phyloP scores from a whole-genome alignment of 2,113 vertebrate species.

The Pluvialis apricaria region DNA sequence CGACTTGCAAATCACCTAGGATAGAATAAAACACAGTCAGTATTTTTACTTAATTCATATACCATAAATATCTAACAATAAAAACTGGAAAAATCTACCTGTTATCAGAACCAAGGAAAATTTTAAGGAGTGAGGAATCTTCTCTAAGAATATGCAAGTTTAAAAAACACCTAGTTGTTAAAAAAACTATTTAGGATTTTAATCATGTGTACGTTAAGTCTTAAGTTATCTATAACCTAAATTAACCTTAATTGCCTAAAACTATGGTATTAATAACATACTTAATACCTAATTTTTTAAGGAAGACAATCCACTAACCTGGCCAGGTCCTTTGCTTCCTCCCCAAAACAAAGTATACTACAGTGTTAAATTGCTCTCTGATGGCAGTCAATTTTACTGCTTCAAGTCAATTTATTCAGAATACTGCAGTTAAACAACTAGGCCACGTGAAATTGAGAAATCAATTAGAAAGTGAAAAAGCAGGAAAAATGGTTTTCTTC shows the following conservation, averaged over 20 bases:
- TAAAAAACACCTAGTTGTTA: background rate
- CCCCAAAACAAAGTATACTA: background rate
- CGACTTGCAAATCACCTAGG: conserved; percentile 93
- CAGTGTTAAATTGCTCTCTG: background rate
- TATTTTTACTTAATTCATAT: background rate
- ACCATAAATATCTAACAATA: background rate
- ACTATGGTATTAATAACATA: background rate
- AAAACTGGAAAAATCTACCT: background rate
- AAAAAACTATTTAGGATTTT: background rate
- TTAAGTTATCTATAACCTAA: background rate
- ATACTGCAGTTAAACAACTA: background rate
- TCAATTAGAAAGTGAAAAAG: background rate
- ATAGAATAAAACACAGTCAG: background rate
- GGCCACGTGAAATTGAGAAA: background rate
- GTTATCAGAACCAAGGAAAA: background rate
- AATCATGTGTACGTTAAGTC: background rate
- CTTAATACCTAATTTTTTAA: background rate
- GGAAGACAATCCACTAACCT: background rate
- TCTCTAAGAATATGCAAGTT: background rate
- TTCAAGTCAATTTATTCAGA: background rate
- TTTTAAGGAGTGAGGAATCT: background rate
- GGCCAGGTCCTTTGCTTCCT: background rate
- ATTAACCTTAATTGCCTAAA: background rate
- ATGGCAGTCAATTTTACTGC: background rate
- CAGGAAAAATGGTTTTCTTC: background rate